These are phyloP conservation scores for Hyperoplus lanceolatus DNA, from an alignment of 2,797 vertebrate species.

Conservation along the genomic window DNA sequence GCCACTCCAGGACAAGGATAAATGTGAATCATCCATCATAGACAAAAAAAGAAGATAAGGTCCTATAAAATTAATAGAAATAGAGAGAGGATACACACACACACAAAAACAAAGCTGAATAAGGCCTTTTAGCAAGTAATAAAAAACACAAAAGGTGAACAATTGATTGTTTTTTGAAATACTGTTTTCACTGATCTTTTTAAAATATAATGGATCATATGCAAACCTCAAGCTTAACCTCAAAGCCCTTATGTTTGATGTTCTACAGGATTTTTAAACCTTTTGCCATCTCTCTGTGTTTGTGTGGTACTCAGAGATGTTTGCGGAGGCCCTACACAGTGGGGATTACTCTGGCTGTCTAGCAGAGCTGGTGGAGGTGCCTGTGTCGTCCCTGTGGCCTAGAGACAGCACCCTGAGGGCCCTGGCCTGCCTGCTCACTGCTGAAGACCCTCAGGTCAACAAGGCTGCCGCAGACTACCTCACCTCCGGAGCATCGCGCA, in stretches of 20 bases:
- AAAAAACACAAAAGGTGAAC: not conserved
- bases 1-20: not conserved
- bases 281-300: not conserved
- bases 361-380: conserved; percentile 85
- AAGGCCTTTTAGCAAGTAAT: not conserved
- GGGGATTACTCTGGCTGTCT: conserved; percentile 83
- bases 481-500: conserved; percentile 85
- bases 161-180: not conserved
- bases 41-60: not conserved
- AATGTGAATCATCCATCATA: not conserved
- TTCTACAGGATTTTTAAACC: not conserved
- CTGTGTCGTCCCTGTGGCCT: conserved; percentile 84
- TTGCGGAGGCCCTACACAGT: conserved; percentile 87
- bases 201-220: not conserved
- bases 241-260: rapidly evolving
- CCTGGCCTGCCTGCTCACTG: conserved; percentile 90
- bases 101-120: not conserved
- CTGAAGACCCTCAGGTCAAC: conserved; percentile 85
- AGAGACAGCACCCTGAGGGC: conserved; percentile 87
- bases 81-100: not conserved
- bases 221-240: not conserved
- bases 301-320: conserved; percentile 80
- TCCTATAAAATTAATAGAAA: not conserved
- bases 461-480: conserved; percentile 88
- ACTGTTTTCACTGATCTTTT: not conserved